A percentile compares a stretch with the other conserved stretches of the same genome.
phyloP scores from a whole-genome alignment of 2,888 invertebrate species.

The Amphipoea lucens region DNA sequence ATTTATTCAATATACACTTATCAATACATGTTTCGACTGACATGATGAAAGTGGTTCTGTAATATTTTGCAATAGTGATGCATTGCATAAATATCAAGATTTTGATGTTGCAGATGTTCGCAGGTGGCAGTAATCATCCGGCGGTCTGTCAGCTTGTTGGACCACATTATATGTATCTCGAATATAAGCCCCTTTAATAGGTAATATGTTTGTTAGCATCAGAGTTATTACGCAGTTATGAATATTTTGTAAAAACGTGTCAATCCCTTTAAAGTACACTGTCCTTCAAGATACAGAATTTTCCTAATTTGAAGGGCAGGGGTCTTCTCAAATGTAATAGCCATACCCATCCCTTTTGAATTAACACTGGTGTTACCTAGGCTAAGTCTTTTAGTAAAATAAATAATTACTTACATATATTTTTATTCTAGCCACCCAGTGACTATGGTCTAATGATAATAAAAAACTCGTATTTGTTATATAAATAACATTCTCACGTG shows the following conservation, averaged over 20 bases:
- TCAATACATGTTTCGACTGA: constrained; percentile 41
- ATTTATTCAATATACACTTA: constrained; percentile 44
- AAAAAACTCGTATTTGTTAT: constrained; percentile 30
- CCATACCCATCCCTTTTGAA: no score
- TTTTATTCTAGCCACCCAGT: constrained; percentile 4
- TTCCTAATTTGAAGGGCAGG: no score
- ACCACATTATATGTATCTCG: constrained; percentile 34
- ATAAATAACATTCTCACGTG: constrained; percentile 40
- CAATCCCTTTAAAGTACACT: no score
- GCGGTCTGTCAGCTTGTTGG: constrained; percentile 1
- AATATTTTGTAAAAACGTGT: no score
- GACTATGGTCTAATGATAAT: neutral
- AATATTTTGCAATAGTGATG: constrained; percentile 56
- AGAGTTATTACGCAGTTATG: no score
- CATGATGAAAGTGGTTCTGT: constrained; percentile 53
- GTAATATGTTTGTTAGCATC: no score
- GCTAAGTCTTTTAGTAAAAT: no score
- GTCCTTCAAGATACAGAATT: no score
- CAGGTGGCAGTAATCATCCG: constrained; percentile 41
- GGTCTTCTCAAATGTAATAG: no score
- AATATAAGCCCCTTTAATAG: neutral
- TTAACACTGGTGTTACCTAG: no score
- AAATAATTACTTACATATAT: neutral
- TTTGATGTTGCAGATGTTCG: constrained; percentile 53
- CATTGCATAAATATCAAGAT: constrained; percentile 59